A percentile compares a stretch with the other conserved stretches of the same genome.
phyloP scores from a whole-genome alignment of 2,888 invertebrate species.

The Temnothorax unifasciatus region DNA sequence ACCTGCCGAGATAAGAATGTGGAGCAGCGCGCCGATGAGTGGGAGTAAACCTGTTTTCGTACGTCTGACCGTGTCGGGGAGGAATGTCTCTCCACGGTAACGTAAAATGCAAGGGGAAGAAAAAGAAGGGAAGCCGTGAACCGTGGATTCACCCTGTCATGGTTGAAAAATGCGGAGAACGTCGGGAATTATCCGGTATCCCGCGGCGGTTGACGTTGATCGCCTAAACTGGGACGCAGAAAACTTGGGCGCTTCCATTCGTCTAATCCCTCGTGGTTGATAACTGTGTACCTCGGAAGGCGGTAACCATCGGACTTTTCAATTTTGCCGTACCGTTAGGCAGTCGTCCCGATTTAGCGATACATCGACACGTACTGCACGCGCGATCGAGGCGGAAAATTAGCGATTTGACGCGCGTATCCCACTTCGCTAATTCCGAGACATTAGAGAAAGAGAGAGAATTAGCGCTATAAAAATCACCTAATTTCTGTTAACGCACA shows the following conservation, averaged over 20 bases:
- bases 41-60: constrained; percentile 63
- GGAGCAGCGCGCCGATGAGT: constrained; percentile 61
- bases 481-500: neutral
- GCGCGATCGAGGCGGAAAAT: constrained; percentile 33
- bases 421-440: neutral
- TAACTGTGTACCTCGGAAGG: constrained; percentile 9
- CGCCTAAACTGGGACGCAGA: constrained; percentile 20
- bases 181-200: constrained; percentile 17
- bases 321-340: constrained; percentile 47
- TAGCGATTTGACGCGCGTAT: neutral
- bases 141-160: constrained; percentile 42
- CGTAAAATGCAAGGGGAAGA: constrained; percentile 6
- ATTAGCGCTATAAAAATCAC: neutral
- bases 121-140: constrained; percentile 12
- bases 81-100: constrained; percentile 15
- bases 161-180: constrained; percentile 40
- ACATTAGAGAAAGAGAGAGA: too few relatives aligned
- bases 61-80: constrained; percentile 5
- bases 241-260: constrained; percentile 2
- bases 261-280: neutral
- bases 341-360: constrained; percentile 23
- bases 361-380: constrained; percentile 2
- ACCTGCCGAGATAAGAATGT: constrained; percentile 69
- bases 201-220: constrained; percentile 26
- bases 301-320: constrained; percentile 28